These are phyloP conservation scores for Sphaerodactylus townsendi DNA, from an alignment of 2,113 vertebrate species.

Conservation along the genomic window DNA sequence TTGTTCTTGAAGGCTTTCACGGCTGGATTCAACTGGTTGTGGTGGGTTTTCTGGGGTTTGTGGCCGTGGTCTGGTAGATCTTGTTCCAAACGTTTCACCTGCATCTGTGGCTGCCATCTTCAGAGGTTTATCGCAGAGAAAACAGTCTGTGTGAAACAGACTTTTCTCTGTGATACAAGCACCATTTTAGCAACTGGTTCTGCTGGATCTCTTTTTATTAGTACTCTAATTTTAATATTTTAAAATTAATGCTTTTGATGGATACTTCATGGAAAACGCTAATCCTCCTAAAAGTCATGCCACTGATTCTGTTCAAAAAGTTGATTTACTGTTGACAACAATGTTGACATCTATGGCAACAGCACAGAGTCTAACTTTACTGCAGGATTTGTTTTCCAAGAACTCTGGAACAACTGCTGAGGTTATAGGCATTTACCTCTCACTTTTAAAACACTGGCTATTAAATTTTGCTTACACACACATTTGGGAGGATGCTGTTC, in stretches of 20 bases:
- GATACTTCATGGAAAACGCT: slow-evolving; percentile 23
- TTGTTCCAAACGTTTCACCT: too few relatives aligned
- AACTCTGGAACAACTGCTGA: background rate
- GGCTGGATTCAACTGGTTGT: too few relatives aligned
- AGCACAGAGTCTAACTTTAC: background rate
- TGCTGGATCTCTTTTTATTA: too few relatives aligned
- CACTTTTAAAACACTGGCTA: background rate
- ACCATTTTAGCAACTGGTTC: too few relatives aligned
- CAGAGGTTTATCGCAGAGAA: too few relatives aligned
- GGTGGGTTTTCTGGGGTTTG: too few relatives aligned
- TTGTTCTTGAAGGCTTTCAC: too few relatives aligned
- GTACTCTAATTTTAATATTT: background rate
- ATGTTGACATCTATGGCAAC: slow-evolving; percentile 5
- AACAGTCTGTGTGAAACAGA: too few relatives aligned
- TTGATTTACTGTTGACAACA: background rate
- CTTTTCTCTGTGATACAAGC: too few relatives aligned
- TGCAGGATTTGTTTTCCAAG: background rate
- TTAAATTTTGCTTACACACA: background rate
- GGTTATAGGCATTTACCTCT: background rate
- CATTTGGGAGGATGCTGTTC: background rate
- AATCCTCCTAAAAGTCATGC: background rate
- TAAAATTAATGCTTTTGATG: background rate
- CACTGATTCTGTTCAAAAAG: slow-evolving; percentile 4
- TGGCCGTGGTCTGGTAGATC: too few relatives aligned
- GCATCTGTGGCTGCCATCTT: too few relatives aligned